Percentiles rank a stretch among this genome's conserved stretches.
Conservation (phyloP, 2,888 invertebrate genomes). For the Pecten maximus region DNA sequence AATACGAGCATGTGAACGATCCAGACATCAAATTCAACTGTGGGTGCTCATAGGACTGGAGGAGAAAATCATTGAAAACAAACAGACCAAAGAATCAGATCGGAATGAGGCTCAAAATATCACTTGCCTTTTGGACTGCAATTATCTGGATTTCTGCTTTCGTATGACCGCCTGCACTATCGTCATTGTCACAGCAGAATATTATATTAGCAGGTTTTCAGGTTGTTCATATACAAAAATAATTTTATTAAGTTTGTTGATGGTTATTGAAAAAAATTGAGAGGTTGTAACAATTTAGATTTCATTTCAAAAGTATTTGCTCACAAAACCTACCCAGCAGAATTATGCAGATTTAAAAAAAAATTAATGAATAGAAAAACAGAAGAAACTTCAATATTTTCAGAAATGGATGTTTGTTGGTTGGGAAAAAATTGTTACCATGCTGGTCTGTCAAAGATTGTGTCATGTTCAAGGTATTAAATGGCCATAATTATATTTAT, state of each 20-base stretch:
- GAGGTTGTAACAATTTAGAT: background rate
- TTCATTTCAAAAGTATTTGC: too few species aligned
- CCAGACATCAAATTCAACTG: conserved; percentile 76
- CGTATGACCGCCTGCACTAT: background rate
- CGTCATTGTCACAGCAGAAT: background rate
- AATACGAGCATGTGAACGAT: conserved; percentile 70
- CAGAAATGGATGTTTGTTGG: too few species aligned
- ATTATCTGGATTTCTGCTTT: background rate
- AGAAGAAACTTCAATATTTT: too few species aligned
- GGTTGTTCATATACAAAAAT: background rate
- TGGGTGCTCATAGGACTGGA: conserved; percentile 67
- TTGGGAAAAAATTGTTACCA: too few species aligned
- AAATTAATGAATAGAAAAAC: too few species aligned
- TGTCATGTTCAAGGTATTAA: too few species aligned
- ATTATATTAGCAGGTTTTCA: too few species aligned
- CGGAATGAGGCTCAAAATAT: background rate
- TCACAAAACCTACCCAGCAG: too few species aligned
- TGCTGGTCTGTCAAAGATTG: too few species aligned
- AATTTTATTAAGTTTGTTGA: background rate
- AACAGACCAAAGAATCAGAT: background rate
- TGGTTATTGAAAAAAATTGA: background rate
- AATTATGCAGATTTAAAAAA: too few species aligned
- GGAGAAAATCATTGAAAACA: background rate
- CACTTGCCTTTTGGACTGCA: background rate
- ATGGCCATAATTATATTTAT: too few species aligned